These are phyloP conservation scores for Miltochrista miniata DNA, from an alignment of 2,888 invertebrate species.

Conservation along the genomic window DNA sequence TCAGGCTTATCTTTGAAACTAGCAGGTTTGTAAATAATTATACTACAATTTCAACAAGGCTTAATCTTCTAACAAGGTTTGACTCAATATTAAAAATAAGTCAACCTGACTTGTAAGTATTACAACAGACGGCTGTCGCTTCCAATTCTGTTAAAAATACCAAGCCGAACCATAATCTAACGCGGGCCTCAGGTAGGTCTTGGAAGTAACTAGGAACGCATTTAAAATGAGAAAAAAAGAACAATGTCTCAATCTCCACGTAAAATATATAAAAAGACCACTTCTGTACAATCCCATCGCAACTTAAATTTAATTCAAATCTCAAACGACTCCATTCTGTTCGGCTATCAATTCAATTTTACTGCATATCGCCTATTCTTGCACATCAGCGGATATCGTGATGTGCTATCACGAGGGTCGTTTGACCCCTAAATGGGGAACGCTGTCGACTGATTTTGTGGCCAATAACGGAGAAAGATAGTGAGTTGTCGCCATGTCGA, in stretches of 20 bases:
- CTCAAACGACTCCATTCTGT: slow-evolving; percentile 29
- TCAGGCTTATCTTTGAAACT: no score
- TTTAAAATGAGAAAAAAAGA: background rate
- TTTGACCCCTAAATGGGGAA: slow-evolving; percentile 1
- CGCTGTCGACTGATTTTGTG: slow-evolving; percentile 7
- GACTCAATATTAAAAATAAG: no score
- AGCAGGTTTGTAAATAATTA: no score
- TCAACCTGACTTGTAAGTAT: no score
- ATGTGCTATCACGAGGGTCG: slow-evolving; percentile 4
- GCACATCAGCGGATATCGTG: slow-evolving; percentile 39
- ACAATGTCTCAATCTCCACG: background rate
- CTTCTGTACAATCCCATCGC: background rate
- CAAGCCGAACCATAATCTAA: no score
- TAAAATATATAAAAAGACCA: background rate
- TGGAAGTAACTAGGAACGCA: no score
- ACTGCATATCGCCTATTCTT: slow-evolving; percentile 50
- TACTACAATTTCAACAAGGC: no score
- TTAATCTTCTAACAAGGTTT: no score
- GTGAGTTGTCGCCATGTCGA: slow-evolving; percentile 1
- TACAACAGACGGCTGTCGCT: no score
- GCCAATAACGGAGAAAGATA: slow-evolving; percentile 10
- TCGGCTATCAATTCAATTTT: slow-evolving; percentile 46
- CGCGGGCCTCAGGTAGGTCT: no score
- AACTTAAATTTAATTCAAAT: slow-evolving; percentile 15
- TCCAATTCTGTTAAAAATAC: no score